Conservation (phyloP, 2,797 vertebrate genomes). For the Acanthornis magna region DNA sequence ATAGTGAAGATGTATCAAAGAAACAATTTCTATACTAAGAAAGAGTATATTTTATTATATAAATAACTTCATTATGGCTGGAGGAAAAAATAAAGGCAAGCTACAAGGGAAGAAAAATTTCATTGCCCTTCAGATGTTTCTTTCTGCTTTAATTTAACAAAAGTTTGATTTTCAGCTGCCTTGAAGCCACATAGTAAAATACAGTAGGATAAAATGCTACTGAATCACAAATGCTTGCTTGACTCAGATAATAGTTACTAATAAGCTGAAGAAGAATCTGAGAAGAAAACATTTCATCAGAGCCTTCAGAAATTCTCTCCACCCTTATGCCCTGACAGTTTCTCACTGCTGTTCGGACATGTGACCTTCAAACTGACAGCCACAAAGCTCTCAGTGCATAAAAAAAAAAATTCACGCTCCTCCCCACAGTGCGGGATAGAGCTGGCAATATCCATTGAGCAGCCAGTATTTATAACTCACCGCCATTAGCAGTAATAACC, state of each 20-base stretch:
- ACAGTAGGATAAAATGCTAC: background rate
- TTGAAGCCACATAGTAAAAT: background rate
- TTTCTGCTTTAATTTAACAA: background rate
- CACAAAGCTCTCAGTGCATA: background rate
- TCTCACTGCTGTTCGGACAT: background rate
- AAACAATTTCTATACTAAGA: background rate
- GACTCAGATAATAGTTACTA: background rate
- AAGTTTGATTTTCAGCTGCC: background rate
- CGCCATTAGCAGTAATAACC: background rate
- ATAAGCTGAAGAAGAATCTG: background rate
- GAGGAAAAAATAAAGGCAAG: background rate
- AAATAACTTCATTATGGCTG: background rate
- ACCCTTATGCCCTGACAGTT: background rate
- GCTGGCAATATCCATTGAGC: background rate
- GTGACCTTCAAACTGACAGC: background rate
- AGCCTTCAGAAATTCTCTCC: background rate
- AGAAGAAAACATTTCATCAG: background rate
- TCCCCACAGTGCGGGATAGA: rapidly evolving
- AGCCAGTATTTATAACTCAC: background rate
- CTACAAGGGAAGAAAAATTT: background rate
- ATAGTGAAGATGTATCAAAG: background rate
- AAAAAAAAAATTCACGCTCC: background rate
- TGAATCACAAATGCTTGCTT: background rate
- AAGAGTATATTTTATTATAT: background rate
- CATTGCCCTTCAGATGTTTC: background rate